Evolutionary conservation across 2,113 vertebrate genomes (phyloP), one percentile per base, ranked within the genome.

Genomic region (Nannobrachium achirus): DNA sequence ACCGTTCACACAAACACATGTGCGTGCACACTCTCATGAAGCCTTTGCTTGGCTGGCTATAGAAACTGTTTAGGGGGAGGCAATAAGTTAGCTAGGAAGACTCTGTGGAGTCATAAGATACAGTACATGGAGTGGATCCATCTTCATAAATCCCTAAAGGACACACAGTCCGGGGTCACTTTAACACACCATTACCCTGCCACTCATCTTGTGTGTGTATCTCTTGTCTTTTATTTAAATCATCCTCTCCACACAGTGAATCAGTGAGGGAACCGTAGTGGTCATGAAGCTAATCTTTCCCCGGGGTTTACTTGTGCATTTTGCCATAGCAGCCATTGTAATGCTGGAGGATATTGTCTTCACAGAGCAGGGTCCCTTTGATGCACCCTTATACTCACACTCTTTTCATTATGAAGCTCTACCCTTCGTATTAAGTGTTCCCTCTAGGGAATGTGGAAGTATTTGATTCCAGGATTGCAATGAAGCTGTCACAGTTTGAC

Each of bases 121-220:
- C 10, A 38, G 46, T 66, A 38, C 10, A 38, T 14, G 15, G 25
- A 51, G 57, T 52, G 45, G 69, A 61, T 83, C 58, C 46, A 39
- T 79, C 66, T 73, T 67, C 48, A 60, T 79, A 71, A 66, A n/a
- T 6, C 10, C 14, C 50, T 55, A 64, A 53, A 66, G 62, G 50
- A 76, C 65, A 18, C 49, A 56, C 62, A 56, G 44, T 66, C 61
- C 0, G 38, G 60, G 65, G 69, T 63, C 69, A 66, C 62, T 73
- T 79, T 73, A 73, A 67, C 73, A 70, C 13, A 1, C 63, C 73
- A 67, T 76, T 66, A 57, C 57, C 40, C 65, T 13, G 16, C 56
- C 40, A 2, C 51, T 69, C 68, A 49, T 62, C 71, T 78, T 53
- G 41, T 19, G 16, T 10, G 51, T 45, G 44, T 10, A 55, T 55